Evolutionary conservation across 2,113 vertebrate genomes (phyloP).

Genomic region (Perca schrenkii): DNA sequence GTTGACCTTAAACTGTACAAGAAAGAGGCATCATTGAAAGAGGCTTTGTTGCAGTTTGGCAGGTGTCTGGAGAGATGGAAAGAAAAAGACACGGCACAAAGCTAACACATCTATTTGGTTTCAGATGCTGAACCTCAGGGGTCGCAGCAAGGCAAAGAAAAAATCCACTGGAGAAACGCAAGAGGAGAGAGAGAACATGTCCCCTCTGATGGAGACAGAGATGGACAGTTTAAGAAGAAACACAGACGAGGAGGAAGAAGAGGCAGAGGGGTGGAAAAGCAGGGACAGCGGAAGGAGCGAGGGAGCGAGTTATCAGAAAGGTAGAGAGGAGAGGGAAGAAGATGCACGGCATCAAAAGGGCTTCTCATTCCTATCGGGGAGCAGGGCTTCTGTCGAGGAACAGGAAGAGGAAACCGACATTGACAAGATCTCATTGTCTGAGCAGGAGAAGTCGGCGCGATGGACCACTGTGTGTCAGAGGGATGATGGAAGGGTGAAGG

Average conservation of each 20-base stretch:
- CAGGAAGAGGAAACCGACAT: conserved; percentile 72
- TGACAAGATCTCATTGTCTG: conserved; percentile 46
- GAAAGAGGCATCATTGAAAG: conserved; percentile 68
- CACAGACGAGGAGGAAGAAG: conserved; percentile 53
- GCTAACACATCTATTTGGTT: conserved; percentile 65
- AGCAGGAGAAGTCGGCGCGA: conserved; percentile 60
- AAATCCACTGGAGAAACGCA: conserved; percentile 56
- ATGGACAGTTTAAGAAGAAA: conserved; percentile 67
- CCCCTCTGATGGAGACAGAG: conserved; percentile 72
- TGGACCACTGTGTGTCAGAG: conserved; percentile 73
- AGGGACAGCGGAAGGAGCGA: conserved; percentile 48
- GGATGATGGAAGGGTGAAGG: conserved; percentile 44
- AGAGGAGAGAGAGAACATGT: conserved; percentile 65
- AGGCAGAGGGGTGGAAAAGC: conserved; percentile 40
- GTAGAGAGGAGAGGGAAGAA: conserved; percentile 33
- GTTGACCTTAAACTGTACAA: conserved; percentile 62
- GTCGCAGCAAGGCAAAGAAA: conserved; percentile 81
- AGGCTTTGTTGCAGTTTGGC: conserved; percentile 79
- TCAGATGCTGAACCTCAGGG: conserved; percentile 83
- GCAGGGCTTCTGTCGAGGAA: conserved; percentile 46
- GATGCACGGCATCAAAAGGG: conserved; percentile 48
- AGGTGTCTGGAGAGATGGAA: conserved; percentile 75
- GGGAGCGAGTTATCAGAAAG: conserved; percentile 29
- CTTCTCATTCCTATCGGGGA: conserved; percentile 39
- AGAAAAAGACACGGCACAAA: conserved; percentile 54